Percentiles rank a stretch among this genome's conserved stretches.
phyloP scores from a whole-genome alignment of 2,888 invertebrate genomes.

The Hypomecis punctinalis region DNA sequence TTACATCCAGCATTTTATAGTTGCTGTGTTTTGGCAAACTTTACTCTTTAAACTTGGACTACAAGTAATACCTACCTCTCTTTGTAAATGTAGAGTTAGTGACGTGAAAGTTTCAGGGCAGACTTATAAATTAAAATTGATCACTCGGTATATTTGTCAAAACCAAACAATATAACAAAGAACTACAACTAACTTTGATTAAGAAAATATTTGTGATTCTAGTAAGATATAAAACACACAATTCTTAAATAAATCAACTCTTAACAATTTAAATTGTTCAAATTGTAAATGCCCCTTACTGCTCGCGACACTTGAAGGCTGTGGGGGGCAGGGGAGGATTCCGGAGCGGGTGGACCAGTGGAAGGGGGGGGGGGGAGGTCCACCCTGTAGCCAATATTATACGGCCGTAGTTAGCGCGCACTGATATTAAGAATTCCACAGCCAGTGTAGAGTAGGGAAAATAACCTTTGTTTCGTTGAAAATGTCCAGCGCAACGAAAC shows the following conservation, averaged over 20 bases:
- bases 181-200: no score
- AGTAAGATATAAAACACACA: neutral
- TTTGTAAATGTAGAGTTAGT: no score
- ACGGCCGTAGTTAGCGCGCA: constrained; percentile 83
- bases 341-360: constrained; percentile 25
- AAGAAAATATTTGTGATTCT: no score
- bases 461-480: constrained; percentile 4
- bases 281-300: constrained; percentile 43
- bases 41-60: no score
- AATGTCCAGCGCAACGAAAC: neutral
- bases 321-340: constrained; percentile 33
- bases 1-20: no score
- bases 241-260: neutral
- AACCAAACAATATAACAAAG: no score
- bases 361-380: constrained; percentile 35
- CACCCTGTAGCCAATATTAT: constrained; percentile 75
- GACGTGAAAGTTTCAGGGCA: no score
- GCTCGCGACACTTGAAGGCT: constrained; percentile 48
- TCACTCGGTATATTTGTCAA: no score
- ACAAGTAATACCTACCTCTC: no score
- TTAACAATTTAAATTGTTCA: constrained; percentile 27
- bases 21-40: no score
- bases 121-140: no score
- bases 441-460: constrained; percentile 36
- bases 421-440: constrained; percentile 84